Evolutionary conservation across 2,888 invertebrate genomes (phyloP), one percentile per base, ranked within the genome.

Genomic region (Arrhopalites spinosus): DNA sequence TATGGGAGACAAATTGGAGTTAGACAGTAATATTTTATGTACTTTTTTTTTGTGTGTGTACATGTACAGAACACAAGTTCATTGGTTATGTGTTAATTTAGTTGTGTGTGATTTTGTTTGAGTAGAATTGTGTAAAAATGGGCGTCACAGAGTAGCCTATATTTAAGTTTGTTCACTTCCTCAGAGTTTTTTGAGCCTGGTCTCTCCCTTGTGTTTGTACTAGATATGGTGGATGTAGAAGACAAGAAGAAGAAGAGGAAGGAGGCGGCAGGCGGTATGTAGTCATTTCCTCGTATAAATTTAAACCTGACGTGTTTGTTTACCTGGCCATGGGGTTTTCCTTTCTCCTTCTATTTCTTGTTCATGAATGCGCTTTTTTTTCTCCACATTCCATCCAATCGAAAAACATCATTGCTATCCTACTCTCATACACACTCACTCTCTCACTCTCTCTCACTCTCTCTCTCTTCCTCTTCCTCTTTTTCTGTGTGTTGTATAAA

Each of bases 221-320:
- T 11, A 27, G 29, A 7, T 5, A 5, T 3, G 20, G n/a, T 8
- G 20, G 20, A n/a, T 29, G 30, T 29, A 30, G 15, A 17, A 3
- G 64, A 64, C 5, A 36, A 64, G 30, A 20, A 7, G 25, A 64
- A 30, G 64, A 30, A 30, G 27, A 30, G 17, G 17, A 30, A 17
- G 29, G 20, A n/a, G 29, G 64, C 17, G 17, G 30, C 17, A 36
- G 36, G 17, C 23, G 23, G 56, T 30, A 30, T 67, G 67, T 20
- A 67, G 43, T 50, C 29, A 69, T 27, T 69, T 69, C 53, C 27
- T 29, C 50, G 29, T 69, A 69, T 69, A 69, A 69, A 53, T 69
- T 69, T 69, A 69, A 69, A 69, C 50, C 69, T 69, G 69, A 69
- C 69, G 69, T 69, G 69, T 69, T 69, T 69, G 69, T 69, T 69